phyloP scores from a whole-genome alignment of 1,140 invertebrate genomes.

The Mizuhopecten yessoensis region DNA sequence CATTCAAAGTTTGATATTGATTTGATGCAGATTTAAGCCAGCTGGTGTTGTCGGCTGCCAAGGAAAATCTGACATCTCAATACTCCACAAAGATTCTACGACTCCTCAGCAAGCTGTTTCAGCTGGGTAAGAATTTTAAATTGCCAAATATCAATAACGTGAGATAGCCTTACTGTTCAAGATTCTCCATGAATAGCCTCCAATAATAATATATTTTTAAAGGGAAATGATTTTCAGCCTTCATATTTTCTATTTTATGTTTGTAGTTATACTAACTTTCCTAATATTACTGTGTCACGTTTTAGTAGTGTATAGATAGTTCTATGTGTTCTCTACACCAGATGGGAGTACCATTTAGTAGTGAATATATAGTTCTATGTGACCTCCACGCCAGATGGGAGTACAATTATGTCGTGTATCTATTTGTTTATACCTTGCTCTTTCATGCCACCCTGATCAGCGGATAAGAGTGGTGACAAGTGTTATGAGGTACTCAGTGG shows the following conservation, averaged over 20 bases:
- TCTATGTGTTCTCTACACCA: no score
- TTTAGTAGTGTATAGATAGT: no score
- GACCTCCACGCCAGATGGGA: no score
- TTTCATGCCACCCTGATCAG: conserved; percentile 52
- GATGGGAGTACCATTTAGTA: no score
- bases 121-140: conserved; percentile 85
- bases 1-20: background rate
- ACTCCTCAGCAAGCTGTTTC: conserved; percentile 92
- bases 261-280: no score
- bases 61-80: conserved; percentile 87
- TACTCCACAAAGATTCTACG: conserved; percentile 91
- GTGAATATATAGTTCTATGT: no score
- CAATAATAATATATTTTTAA: no score
- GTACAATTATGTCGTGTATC: background rate
- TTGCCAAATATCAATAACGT: background rate
- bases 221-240: no score
- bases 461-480: conserved; percentile 84
- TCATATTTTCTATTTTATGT: no score
- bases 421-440: conserved; percentile 18
- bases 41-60: conserved; percentile 87
- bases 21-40: conserved; percentile 86
- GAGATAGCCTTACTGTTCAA: no score
- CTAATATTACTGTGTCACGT: no score
- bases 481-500: conserved; percentile 88
- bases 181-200: no score